Conservation (phyloP, 2,113 vertebrate species). For the Peromyscus leucopus region DNA sequence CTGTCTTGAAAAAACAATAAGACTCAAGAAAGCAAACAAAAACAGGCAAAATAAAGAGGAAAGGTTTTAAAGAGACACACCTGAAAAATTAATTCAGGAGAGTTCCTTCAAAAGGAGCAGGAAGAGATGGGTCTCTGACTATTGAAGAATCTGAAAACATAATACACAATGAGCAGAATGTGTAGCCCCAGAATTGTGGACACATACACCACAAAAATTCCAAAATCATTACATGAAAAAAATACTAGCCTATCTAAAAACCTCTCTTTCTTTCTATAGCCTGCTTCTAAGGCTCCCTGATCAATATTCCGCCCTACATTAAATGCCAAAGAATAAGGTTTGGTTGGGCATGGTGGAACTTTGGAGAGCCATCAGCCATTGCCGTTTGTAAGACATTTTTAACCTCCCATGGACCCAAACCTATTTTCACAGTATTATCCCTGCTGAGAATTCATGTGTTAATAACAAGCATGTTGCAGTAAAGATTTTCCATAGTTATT, state of each 20-base stretch:
- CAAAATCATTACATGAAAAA: not conserved
- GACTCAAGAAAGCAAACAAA: not conserved
- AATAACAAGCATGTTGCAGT: not conserved
- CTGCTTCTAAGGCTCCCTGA: not conserved
- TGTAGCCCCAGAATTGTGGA: not conserved
- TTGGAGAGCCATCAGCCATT: not conserved
- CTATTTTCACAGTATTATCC: not conserved
- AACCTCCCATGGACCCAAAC: not conserved
- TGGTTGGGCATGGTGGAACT: not conserved
- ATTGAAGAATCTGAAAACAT: not conserved
- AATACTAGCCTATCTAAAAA: not conserved
- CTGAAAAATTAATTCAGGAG: not conserved
- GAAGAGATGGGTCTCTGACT: not conserved
- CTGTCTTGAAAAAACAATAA: not conserved
- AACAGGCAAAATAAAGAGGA: slow-evolving; percentile 12
- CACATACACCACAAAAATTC: not conserved
- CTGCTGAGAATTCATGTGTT: not conserved
- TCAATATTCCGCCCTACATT: not conserved
- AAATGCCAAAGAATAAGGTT: not conserved
- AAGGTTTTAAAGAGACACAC: not conserved
- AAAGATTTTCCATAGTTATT: not conserved
- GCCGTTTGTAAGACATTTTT: not conserved
- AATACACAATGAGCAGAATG: not conserved
- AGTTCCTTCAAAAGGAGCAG: not conserved
- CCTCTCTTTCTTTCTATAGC: not conserved